Percentiles rank a stretch among this genome's conserved stretches.
These are phyloP conservation scores for Melanerpes formicivorus DNA, from an alignment of 2,113 vertebrate genomes.

Conservation along the genomic window DNA sequence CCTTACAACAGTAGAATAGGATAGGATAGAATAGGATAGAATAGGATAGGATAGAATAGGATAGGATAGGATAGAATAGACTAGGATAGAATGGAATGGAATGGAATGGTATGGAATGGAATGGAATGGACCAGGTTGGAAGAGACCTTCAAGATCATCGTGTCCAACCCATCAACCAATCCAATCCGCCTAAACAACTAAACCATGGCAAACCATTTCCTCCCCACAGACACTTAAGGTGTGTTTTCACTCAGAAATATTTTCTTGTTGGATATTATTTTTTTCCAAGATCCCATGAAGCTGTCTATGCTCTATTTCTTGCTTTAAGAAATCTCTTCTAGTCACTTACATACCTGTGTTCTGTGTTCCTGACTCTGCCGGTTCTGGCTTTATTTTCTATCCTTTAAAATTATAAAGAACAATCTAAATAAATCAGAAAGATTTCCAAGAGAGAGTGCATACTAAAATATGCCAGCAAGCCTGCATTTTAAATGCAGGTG, in stretches of 20 bases:
- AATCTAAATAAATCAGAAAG: conserved; percentile 14
- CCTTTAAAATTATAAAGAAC: conserved; percentile 34
- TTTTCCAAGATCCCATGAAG: not conserved
- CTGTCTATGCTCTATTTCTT: not conserved
- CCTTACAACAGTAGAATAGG: not conserved
- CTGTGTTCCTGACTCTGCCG: conserved; percentile 2
- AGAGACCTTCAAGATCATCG: no score
- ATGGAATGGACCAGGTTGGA: no score
- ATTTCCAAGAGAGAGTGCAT: conserved; percentile 10
- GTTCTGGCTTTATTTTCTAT: conserved; percentile 34
- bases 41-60: no score
- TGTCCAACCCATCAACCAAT: no score
- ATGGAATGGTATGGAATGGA: no score
- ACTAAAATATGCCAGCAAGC: not conserved
- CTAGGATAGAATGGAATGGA: no score
- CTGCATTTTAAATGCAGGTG: conserved; percentile 22
- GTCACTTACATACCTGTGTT: conserved; percentile 44
- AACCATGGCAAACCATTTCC: no score
- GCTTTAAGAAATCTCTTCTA: conserved; percentile 6
- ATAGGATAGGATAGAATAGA: no score
- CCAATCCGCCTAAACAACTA: no score
- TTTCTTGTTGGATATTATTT: not conserved
- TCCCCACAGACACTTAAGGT: no score
- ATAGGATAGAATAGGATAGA: no score
- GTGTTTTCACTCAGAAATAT: not conserved